Base-by-base conservation (phyloP, 2,797 vertebrate genomes). In the Melopsittacus undulatus region DNA sequence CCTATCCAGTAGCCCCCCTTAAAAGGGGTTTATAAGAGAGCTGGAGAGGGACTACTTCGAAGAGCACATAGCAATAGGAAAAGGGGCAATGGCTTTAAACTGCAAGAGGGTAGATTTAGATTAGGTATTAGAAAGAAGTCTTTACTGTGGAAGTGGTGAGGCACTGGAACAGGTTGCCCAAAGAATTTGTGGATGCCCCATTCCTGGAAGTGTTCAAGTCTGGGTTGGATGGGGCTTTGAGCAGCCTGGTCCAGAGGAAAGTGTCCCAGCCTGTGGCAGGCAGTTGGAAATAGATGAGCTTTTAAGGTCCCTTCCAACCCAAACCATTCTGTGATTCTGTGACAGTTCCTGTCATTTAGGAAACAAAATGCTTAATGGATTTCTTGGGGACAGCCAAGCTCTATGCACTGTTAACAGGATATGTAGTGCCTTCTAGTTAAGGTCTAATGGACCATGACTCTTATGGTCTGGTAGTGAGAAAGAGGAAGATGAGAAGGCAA, bases 381-480 rank as follows among this genome's bases (percentile, higher is more conserved):
- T 8, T 66, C 24, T 74, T 7, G 1, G n/a, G 27, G 4, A 17
- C 22, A 21, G 21, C 42, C 19, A 57, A 43, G 17, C 30, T 78
- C 3, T 64, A 54, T 21, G 5, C 24, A 4, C 8, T 67, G 12
- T 21, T 94, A 13, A 42, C 21, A 61, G 34, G 16, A 11, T 30
- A 11, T 30, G 19, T 72, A 85, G 30, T 49, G 14, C 8, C 17
- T 17, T 15, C 48, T 64, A 22, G 9, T 18, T 49, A 62, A 43
- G 13, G 9, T 26, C 13, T 69, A 36, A 36, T 21, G 21, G 26
- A 12, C 24, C 3, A 0, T 9, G 18, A 9, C 11, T 62, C 21
- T 23, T 1, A 34, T 8, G 7, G 57, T 59, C 32, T 2, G 0
- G 22, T 29, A 3, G 2, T 10, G 19, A 11, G 26, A 70, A 22